Percentiles rank a stretch among this genome's conserved stretches.
Conservation (phyloP, 2,113 vertebrate genomes). For the Myrmecobius fasciatus region DNA sequence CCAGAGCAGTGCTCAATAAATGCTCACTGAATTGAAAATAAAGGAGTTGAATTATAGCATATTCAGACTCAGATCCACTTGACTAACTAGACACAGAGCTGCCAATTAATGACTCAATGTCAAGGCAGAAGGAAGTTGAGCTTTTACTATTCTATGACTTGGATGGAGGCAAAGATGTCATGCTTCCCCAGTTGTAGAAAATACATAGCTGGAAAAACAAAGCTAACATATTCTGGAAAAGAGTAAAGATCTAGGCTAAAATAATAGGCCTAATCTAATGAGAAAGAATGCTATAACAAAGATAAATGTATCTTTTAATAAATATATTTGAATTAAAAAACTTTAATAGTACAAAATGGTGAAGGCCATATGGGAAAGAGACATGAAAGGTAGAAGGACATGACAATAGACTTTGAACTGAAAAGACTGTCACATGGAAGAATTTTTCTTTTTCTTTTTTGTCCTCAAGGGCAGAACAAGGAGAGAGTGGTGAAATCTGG, state of each 20-base stretch:
- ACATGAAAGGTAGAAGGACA: background rate
- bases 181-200: background rate
- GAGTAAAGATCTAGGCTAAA: background rate
- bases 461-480: background rate
- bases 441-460: background rate
- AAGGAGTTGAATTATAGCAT: background rate
- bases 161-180: background rate
- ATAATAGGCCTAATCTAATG: too few species aligned
- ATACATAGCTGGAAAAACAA: background rate
- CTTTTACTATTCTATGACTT: background rate
- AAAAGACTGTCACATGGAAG: background rate
- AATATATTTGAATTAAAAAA: too few species aligned
- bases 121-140: background rate
- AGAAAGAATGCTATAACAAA: too few species aligned
- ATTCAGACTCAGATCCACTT: background rate
- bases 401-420: background rate
- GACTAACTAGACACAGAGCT: background rate
- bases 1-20: too few species aligned
- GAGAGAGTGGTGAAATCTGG: background rate
- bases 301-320: too few species aligned
- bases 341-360: too few species aligned
- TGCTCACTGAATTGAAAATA: background rate
- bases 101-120: background rate
- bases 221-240: background rate
- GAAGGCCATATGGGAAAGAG: background rate